Evolutionary conservation across 1,140 invertebrate species (phyloP), one percentile per base, ranked within the genome.

Genomic region (Drosophila dunni): DNA sequence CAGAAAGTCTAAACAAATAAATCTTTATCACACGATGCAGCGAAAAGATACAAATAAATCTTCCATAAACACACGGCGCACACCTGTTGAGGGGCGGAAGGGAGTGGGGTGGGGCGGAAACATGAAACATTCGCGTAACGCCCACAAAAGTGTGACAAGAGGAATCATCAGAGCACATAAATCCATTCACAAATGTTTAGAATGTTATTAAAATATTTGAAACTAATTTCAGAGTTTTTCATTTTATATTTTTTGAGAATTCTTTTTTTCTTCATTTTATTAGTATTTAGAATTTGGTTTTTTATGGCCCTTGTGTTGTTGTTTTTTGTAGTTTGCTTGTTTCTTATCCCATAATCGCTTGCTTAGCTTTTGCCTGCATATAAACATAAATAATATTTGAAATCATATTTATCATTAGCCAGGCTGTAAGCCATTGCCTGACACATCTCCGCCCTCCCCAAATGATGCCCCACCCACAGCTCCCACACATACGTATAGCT

Each of bases 151-250:
- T 80, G 84, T 88, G 84, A 89, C 84, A 88, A 58, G 64, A 64
- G 69, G 73, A 64, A 84, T 89, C 74, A 75, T 15, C 64, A 38
- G 58, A 75, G 79, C 78, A 75, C 88, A 90, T 90, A 91, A 90
- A 90, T 90, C 88, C 80, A 90, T 91, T 90, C 83, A 90, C 83
- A 90, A 90, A 90, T 90, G 88, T 90, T 90, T 90, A 90, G 74
- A 88, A 84, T 91, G 88, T 90, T 88, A 91, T 90, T 90, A 91
- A 90, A 90, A 90, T 90, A 90, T 91, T 90, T 90, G 80, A 91
- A 88, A 91, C 88, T 91, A 90, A 90, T 90, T 91, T 88, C 69
- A 40, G 53, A 79, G 75, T 68, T 79, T 83, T 67, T 80, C 73
- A 46, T 24, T 38, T 13, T 11, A 10, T 40, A 0, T 63, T 66